Percentiles rank a stretch among this genome's conserved stretches.
Evolutionary conservation across 2,113 vertebrate genomes (phyloP).

Genomic region (Ailurus styani): DNA sequence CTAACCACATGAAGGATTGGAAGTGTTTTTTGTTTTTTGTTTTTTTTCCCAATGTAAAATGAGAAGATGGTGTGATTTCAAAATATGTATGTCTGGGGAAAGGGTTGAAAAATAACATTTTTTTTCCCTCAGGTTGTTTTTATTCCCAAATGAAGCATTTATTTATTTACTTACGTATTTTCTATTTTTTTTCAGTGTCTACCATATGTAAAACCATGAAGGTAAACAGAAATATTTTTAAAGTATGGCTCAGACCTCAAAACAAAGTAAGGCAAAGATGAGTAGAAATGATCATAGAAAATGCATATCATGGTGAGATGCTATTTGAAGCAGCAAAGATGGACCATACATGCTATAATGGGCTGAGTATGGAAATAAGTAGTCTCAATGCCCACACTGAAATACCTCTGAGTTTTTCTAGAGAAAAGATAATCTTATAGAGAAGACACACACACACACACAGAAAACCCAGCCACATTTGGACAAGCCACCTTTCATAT

Average conservation of each 20-base stretch:
- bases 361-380: neutral
- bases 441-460: neutral
- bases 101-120: neutral
- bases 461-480: too few species aligned
- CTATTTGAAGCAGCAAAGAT: neutral
- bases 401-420: neutral
- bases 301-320: neutral
- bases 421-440: neutral
- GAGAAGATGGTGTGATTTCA: constrained; percentile 31
- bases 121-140: neutral
- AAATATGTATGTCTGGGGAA: neutral
- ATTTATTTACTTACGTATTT: neutral
- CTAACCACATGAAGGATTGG: constrained; percentile 33
- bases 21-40: too few species aligned
- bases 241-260: neutral
- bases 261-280: neutral
- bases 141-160: neutral
- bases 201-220: neutral
- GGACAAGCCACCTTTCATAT: neutral
- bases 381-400: neutral
- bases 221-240: neutral
- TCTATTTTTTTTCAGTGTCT: neutral
- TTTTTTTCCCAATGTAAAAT: constrained; percentile 45
- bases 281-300: neutral
- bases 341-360: neutral